A percentile compares a stretch with the other conserved stretches of the same genome.
phyloP scores from a whole-genome alignment of 2,113 vertebrate species.

The Pheucticus melanocephalus region DNA sequence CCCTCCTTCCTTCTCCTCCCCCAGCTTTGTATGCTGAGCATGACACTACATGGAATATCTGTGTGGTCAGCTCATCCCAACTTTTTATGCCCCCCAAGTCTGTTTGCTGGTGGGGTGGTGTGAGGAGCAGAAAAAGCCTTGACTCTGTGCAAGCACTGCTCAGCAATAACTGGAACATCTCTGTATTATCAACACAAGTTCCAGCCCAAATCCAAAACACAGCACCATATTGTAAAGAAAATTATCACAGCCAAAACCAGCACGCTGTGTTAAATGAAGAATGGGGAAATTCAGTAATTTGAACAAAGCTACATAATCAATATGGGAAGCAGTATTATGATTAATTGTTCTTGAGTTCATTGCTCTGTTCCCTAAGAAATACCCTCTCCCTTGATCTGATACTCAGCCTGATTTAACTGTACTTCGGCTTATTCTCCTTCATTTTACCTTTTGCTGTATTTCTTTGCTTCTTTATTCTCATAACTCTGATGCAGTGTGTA shows the following conservation, averaged over 20 bases:
- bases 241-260: background rate
- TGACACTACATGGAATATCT: background rate
- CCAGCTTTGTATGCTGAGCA: background rate
- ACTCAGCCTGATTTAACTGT: background rate
- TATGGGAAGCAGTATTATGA: background rate
- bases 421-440: background rate
- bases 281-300: background rate
- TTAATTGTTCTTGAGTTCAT: background rate
- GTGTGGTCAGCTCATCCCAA: background rate
- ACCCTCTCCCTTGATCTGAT: background rate
- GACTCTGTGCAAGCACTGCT: background rate
- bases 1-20: background rate
- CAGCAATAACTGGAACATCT: background rate
- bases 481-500: background rate
- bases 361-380: background rate
- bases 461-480: background rate
- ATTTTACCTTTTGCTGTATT: background rate
- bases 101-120: background rate
- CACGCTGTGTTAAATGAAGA: background rate
- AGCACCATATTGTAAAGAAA: background rate
- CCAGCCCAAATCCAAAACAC: background rate
- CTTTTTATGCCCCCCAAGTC: background rate
- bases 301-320: background rate
- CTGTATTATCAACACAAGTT: background rate
- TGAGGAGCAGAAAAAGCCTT: background rate